phyloP scores from a whole-genome alignment of 1,140 invertebrate species.

The Chymomyza costata region DNA sequence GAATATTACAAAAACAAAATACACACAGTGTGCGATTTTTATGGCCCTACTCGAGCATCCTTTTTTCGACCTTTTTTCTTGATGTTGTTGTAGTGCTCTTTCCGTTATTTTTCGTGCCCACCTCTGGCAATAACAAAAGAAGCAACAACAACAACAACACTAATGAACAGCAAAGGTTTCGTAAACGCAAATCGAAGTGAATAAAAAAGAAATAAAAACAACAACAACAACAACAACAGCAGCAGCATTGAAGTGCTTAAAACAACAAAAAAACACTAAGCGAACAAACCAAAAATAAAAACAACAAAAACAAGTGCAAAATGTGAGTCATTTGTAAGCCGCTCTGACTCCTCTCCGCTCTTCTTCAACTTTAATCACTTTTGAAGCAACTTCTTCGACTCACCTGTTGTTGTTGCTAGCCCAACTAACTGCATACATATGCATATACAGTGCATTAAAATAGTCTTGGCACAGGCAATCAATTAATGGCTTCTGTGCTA shows the following conservation, averaged over 20 bases:
- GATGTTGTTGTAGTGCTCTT: too few species aligned
- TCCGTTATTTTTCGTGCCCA: too few species aligned
- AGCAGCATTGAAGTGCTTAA: constrained; percentile 48
- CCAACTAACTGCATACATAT: too few species aligned
- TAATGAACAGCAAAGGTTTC: constrained; percentile 52
- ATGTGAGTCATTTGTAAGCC: constrained; percentile 55
- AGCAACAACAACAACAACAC: constrained; percentile 27
- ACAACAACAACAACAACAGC: constrained; percentile 23
- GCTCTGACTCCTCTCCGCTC: too few species aligned
- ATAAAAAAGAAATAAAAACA: constrained; percentile 13
- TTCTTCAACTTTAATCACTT: constrained; percentile 29
- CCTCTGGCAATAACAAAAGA: too few species aligned
- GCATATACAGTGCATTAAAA: too few species aligned
- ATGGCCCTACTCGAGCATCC: too few species aligned
- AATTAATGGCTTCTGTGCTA: too few species aligned
- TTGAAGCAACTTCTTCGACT: constrained; percentile 16
- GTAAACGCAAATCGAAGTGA: constrained; percentile 57
- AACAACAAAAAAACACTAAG: constrained; percentile 50
- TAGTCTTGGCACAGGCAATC: too few species aligned
- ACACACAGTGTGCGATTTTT: too few species aligned
- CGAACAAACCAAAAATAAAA: constrained; percentile 38
- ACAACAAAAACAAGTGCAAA: constrained; percentile 38
- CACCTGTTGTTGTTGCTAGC: constrained; percentile 32
- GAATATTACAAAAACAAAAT: too few species aligned
- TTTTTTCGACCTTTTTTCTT: too few species aligned